Evolutionary conservation across 2,888 invertebrate species (phyloP).

Genomic region (Aporophyla lueneburgensis): DNA sequence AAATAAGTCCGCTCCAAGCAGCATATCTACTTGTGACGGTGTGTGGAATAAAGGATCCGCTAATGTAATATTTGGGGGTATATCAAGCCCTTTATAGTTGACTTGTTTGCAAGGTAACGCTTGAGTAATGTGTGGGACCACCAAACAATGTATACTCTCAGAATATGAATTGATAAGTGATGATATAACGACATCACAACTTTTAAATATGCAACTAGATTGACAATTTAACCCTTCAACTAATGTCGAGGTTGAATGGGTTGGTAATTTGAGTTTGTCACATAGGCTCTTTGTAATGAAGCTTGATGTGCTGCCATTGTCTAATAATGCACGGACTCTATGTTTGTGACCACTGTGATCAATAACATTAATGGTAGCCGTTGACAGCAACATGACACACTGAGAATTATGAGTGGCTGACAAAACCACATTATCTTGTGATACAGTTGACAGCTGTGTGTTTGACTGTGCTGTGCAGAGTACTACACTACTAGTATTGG

Average conservation of each 20-base stretch:
- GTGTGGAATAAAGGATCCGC: constrained; percentile 21
- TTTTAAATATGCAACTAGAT: neutral
- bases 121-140: constrained; percentile 17
- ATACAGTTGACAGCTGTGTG: neutral
- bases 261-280: constrained; percentile 8
- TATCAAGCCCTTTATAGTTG: neutral
- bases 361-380: constrained; percentile 11
- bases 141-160: constrained; percentile 3
- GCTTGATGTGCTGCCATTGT: constrained; percentile 25
- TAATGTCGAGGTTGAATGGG: constrained; percentile 12
- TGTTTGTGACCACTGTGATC: constrained; percentile 13
- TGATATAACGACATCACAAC: constrained; percentile 12
- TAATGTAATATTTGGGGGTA: constrained; percentile 7
- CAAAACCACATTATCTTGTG: constrained; percentile 15
- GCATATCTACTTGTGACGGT: constrained; percentile 18
- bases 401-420: constrained; percentile 10
- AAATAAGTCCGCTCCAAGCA: constrained; percentile 29
- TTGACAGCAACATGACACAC: constrained; percentile 15
- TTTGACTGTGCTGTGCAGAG: constrained; percentile 9
- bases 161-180: constrained; percentile 12
- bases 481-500: constrained; percentile 6
- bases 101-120: constrained; percentile 16
- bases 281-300: constrained; percentile 20
- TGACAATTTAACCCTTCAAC: constrained; percentile 14
- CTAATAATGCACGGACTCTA: constrained; percentile 6